These are phyloP conservation scores for Epirrita christyi DNA, from an alignment of 2,888 invertebrate species.

Conservation along the genomic window DNA sequence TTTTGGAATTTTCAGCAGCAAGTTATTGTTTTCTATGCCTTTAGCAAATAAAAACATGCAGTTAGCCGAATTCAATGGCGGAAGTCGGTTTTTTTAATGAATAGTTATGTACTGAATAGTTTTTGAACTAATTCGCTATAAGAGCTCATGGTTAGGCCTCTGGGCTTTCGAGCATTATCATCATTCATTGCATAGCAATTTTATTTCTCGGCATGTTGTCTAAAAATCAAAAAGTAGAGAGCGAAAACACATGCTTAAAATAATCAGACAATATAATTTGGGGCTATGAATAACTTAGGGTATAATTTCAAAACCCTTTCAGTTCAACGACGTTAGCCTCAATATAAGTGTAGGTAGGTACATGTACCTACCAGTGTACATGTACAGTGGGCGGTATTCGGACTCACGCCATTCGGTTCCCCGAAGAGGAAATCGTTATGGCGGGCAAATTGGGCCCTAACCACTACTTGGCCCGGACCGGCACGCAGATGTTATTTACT, in stretches of 20 bases:
- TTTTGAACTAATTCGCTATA: too few relatives aligned
- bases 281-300: not conserved
- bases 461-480: conserved; percentile 66
- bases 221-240: too few relatives aligned
- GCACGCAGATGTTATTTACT: conserved; percentile 76
- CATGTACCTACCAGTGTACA: conserved; percentile 30
- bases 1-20: too few relatives aligned
- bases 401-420: conserved; percentile 82
- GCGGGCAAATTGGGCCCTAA: conserved; percentile 82
- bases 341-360: conserved; percentile 16
- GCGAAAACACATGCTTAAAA: not conserved
- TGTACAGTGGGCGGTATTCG: conserved; percentile 66
- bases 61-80: too few relatives aligned
- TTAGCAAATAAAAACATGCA: too few relatives aligned
- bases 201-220: too few relatives aligned
- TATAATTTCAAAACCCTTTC: not conserved
- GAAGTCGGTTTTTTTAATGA: too few relatives aligned
- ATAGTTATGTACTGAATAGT: too few relatives aligned
- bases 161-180: too few relatives aligned
- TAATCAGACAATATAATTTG: not conserved
- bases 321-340: conserved; percentile 33
- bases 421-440: conserved; percentile 84
- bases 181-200: too few relatives aligned
- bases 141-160: too few relatives aligned
- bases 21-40: too few relatives aligned